Evolutionary conservation across 2,888 invertebrate genomes (phyloP).

Genomic region (Stenodema calcarata): DNA sequence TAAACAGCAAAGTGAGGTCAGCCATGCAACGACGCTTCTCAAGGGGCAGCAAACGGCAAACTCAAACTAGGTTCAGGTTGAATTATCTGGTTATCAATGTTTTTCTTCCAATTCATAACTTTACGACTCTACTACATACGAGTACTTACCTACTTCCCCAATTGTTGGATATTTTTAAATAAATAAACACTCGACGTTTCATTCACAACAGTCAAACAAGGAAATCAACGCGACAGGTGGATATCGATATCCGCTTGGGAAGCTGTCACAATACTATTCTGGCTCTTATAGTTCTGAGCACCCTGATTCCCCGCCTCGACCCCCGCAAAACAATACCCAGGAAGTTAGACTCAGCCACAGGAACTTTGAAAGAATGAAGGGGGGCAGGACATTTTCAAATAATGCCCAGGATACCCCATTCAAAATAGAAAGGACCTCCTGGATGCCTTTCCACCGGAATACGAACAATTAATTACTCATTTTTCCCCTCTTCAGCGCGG

Average conservation of each 20-base stretch:
- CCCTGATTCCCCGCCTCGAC: not conserved
- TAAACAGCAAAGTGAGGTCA: too few species aligned
- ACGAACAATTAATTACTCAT: not conserved
- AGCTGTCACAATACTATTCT: not conserved
- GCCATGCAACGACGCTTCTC: too few species aligned
- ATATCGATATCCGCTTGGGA: not conserved
- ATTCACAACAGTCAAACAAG: too few species aligned
- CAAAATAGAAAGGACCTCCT: not conserved
- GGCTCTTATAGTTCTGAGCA: not conserved
- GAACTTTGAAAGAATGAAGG: not conserved
- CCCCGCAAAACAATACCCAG: constrained; percentile 2
- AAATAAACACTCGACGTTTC: too few species aligned
- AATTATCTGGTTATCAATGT: too few species aligned
- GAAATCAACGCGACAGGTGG: not conserved
- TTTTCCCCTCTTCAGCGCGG: not conserved
- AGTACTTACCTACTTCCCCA: too few species aligned
- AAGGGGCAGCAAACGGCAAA: too few species aligned
- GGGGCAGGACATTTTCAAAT: constrained; percentile 4
- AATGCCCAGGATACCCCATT: constrained; percentile 17
- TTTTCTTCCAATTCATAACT: too few species aligned
- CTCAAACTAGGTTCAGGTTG: too few species aligned
- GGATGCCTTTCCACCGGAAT: not conserved
- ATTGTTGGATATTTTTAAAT: too few species aligned
- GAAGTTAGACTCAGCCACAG: not conserved
- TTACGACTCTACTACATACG: too few species aligned